A percentile compares a stretch with the other conserved stretches of the same genome.
Evolutionary conservation across 2,113 vertebrate species (phyloP).

Genomic region (Syrrhaptes paradoxus): DNA sequence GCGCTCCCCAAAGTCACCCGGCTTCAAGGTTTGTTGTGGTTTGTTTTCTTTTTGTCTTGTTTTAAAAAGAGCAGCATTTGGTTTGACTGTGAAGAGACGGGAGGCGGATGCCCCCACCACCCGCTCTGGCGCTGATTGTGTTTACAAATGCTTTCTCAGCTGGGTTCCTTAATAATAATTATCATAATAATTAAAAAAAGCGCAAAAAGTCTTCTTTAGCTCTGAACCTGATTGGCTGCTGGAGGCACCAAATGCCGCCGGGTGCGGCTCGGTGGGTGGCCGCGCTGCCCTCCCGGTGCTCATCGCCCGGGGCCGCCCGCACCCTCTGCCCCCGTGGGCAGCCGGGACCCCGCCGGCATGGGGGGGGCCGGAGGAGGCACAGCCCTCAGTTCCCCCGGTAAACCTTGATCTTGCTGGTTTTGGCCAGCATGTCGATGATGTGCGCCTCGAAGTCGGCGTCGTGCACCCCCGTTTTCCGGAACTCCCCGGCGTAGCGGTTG

Average conservation of each 20-base stretch:
- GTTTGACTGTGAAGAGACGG: constrained; percentile 38
- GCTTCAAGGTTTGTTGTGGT: not conserved
- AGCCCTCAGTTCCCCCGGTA: constrained; percentile 88
- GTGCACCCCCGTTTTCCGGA: constrained; percentile 95
- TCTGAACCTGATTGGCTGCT: constrained; percentile 13
- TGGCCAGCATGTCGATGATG: constrained; percentile 89
- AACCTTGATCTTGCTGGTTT: constrained; percentile 90
- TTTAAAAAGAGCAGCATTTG: constrained; percentile 70
- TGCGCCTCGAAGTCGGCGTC: constrained; percentile 95
- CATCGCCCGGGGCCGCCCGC: not conserved
- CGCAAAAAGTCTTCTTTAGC: constrained; percentile 28
- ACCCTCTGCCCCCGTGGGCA: not conserved
- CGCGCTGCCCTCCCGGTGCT: not conserved
- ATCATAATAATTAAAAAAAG: not conserved
- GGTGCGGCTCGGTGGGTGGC: not conserved
- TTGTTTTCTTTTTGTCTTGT: not conserved
- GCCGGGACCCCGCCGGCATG: not conserved
- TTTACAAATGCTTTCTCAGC: constrained; percentile 42
- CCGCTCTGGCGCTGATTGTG: not conserved
- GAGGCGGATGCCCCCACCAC: not conserved
- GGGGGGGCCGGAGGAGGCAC: not conserved
- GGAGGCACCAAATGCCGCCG: not conserved
- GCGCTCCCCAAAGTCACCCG: not conserved
- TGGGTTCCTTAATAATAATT: not conserved
- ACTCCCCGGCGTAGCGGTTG: constrained; percentile 95